Percentiles rank a stretch among this genome's conserved stretches.
Evolutionary conservation across 2,797 vertebrate species (phyloP).

Genomic region (Gobio occitaniae): DNA sequence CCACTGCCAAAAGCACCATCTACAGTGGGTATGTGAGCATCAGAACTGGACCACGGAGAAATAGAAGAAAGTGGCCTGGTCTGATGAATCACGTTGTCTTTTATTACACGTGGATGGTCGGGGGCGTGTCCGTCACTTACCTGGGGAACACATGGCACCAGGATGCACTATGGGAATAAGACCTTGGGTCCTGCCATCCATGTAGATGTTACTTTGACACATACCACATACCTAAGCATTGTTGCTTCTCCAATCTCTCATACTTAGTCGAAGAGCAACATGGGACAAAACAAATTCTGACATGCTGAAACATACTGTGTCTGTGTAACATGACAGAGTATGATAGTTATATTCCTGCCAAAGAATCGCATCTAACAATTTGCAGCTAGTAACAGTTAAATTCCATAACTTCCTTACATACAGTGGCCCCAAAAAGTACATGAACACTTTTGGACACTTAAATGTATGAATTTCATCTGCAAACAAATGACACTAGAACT

Average conservation of each 20-base stretch:
- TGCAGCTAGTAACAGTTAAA: background rate
- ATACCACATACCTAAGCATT: too few species aligned
- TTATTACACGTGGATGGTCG: too few species aligned
- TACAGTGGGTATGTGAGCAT: too few species aligned
- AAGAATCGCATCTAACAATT: background rate
- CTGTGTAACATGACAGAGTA: slow-evolving; percentile 18
- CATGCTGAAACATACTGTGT: slow-evolving; percentile 29
- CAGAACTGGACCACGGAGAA: too few species aligned
- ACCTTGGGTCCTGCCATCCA: too few species aligned
- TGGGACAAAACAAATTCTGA: slow-evolving; percentile 1
- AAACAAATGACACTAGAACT: background rate
- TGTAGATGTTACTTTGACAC: too few species aligned
- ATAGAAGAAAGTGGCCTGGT: too few species aligned
- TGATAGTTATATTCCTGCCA: slow-evolving; percentile 13
- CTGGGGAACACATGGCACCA: too few species aligned
- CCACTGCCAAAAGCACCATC: too few species aligned
- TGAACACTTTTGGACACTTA: background rate
- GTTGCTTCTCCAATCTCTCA: background rate
- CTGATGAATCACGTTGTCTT: too few species aligned
- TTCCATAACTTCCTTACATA: background rate
- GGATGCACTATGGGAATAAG: too few species aligned
- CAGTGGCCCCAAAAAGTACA: background rate
- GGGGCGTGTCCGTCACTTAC: too few species aligned
- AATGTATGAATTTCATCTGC: background rate
- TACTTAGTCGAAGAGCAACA: background rate